Base-by-base conservation (phyloP, 2,888 invertebrate species). In the Limnephilus lunatus region DNA sequence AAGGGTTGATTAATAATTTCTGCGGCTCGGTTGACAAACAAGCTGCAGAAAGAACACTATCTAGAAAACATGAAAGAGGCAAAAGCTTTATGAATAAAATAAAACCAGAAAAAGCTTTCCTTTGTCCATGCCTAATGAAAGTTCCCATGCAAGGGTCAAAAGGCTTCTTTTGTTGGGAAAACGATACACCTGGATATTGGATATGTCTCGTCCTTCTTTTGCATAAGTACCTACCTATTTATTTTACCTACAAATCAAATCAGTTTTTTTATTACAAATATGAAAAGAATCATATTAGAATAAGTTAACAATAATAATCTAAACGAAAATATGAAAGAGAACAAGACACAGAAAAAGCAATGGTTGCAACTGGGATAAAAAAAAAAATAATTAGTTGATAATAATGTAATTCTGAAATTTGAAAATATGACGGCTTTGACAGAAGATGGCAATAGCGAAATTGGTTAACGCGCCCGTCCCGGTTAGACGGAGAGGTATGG, bases 141-240 rank as follows among this genome's bases (percentile, higher is more conserved):
- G 25, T n/a, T 83, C 15, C 15, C 44, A 44, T 44, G 44, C 12
- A 25, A 35, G 83, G 83, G 83, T 83, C 83, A 83, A 83, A 83
- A 32, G 83, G 83, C 83, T 25, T n/a, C 25, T 25, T 83, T 83
- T 83, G 83, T 83, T 39, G 83, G 19, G 83, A 35, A 83, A 83
- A 83, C 5, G 83, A 39, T 11, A n/a, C 35, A 35, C 83, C 83
- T 83, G n/a, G 25, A 25, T 35, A 25, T 35, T 83, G n/a, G 25
- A 25, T 35, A 25, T 35, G 83, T 35, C 35, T 25, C 35, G 15
- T 25, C 35, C 31, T 31, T 30, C 25, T 83, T 5, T 68, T 68
- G 68, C 7, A 25, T 68, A n/a, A n/a, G n/a, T n/a, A n/a, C n/a
- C n/a, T n/a, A n/a, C n/a, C n/a, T n/a, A 25, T 68, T 68, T 25